Percentiles rank a stretch among this genome's conserved stretches.
phyloP scores from a whole-genome alignment of 2,888 invertebrate genomes.

The Sphinx pinastri region DNA sequence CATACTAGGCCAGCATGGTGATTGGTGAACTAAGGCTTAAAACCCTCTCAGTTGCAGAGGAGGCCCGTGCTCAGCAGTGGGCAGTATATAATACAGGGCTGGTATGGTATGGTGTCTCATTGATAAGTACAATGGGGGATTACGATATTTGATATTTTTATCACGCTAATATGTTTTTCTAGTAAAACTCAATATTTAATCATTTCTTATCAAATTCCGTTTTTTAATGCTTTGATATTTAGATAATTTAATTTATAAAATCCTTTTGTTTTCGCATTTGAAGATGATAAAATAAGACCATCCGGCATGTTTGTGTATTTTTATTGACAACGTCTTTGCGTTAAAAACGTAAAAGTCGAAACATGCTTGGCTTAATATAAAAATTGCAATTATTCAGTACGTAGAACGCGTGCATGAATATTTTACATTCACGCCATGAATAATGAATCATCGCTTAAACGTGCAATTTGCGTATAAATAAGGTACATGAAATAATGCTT shows the following conservation, averaged over 20 bases:
- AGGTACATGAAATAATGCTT: conserved; percentile 40
- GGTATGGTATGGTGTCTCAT: not conserved
- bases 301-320: not conserved
- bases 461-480: conserved; percentile 51
- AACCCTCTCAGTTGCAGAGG: too few species aligned
- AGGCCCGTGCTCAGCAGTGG: too few species aligned
- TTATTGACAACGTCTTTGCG: not conserved
- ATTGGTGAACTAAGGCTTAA: too few species aligned
- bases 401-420: conserved; percentile 51
- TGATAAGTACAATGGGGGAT: not conserved
- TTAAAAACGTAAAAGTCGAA: conserved; percentile 16
- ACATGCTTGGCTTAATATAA: conserved; percentile 28
- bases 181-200: conserved; percentile 5
- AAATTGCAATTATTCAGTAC: conserved; percentile 15
- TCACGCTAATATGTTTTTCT: not conserved
- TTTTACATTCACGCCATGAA: conserved; percentile 51
- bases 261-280: not conserved
- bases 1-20: too few species aligned
- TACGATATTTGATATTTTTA: not conserved
- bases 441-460: conserved; percentile 56
- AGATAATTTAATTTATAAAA: conserved; percentile 1
- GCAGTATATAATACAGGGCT: too few species aligned
- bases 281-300: not conserved
- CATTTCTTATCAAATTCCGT: conserved; percentile 13
- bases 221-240: not conserved